Base-by-base conservation (phyloP, 2,113 vertebrate species). In the Brevimyrus niger region DNA sequence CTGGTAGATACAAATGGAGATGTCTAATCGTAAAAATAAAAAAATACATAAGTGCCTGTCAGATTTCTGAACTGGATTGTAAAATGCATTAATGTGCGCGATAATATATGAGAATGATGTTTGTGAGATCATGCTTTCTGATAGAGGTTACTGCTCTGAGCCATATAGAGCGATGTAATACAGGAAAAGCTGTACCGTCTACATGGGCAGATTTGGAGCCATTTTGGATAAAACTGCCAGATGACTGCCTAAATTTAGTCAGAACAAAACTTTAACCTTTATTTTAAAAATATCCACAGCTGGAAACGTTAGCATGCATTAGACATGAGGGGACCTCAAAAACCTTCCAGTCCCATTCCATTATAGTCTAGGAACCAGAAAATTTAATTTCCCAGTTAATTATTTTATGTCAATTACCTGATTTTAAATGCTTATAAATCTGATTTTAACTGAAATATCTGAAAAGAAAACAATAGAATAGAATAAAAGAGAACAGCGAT, bases 211-310 rank as follows among this genome's bases (percentile, higher is more conserved):
- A 80, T 80, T 80, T 35, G 42, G 73, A 80, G 31, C 73, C 73
- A 80, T 80, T 80, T 80, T 65, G 55, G 73, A 42, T 80, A 42
- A 80, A 42, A 42, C 31, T 80, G 73, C 35, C 73, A 42, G 73
- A 80, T 42, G 73, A 80, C 31, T 7, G 73, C 15, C 73, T 42
- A 80, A 42, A 80, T 80, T 80, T 80, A 80, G 73, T 38, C 13
- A 80, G 65, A 38, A 88, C 65, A 76, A 87, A 35, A 73, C 19
- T n/a, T 76, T 73, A 17, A 31, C 27, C 69, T n/a, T 51, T 65
- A 65, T 35, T 55, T 44, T 21, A 50, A 88, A 73, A 88, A 76
- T 76, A 19, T 31, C 65, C 65, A 76, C n/a, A 88, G 44, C 87
- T 50, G 73, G 58, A 73, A 88, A 48, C 13, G 27, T 80, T 80